A percentile compares a stretch with the other conserved stretches of the same genome.
Conservation (phyloP, 2,113 vertebrate species). For the Apteryx owenii region DNA sequence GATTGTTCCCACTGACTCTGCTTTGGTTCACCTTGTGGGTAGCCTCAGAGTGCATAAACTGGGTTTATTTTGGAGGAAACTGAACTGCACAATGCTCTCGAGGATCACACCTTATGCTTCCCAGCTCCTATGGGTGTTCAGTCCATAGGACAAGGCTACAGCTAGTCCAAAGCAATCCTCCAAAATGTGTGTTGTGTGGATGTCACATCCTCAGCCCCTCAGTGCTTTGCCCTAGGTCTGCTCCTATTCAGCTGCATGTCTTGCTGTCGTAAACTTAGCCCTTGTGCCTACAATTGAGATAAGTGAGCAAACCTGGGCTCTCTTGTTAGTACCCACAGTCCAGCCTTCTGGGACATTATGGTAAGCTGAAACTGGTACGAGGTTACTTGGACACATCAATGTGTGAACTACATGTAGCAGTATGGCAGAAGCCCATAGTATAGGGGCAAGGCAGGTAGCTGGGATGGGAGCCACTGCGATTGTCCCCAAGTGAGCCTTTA, state of each 20-base stretch:
- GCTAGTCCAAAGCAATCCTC: background rate
- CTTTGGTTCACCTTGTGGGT: background rate
- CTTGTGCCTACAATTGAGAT: background rate
- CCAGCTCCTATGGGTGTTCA: background rate
- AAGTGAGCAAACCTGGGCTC: background rate
- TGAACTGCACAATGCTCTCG: background rate
- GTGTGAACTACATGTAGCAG: background rate
- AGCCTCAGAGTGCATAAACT: background rate
- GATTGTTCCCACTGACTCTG: background rate
- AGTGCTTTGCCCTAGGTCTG: background rate
- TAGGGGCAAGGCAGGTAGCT: background rate
- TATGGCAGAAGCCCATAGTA: background rate
- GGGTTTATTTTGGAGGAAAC: background rate
- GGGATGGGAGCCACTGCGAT: background rate
- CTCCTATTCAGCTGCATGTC: background rate
- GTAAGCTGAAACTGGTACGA: background rate
- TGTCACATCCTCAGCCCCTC: rapidly evolving
- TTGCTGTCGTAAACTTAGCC: background rate
- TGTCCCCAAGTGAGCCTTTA: background rate
- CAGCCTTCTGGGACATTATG: background rate
- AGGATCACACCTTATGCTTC: background rate
- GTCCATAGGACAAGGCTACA: background rate
- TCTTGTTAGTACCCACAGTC: background rate
- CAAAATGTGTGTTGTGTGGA: background rate
- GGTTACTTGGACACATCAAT: background rate